These are phyloP conservation scores for Myathropa florea DNA, from an alignment of 2,888 invertebrate species.

Conservation along the genomic window DNA sequence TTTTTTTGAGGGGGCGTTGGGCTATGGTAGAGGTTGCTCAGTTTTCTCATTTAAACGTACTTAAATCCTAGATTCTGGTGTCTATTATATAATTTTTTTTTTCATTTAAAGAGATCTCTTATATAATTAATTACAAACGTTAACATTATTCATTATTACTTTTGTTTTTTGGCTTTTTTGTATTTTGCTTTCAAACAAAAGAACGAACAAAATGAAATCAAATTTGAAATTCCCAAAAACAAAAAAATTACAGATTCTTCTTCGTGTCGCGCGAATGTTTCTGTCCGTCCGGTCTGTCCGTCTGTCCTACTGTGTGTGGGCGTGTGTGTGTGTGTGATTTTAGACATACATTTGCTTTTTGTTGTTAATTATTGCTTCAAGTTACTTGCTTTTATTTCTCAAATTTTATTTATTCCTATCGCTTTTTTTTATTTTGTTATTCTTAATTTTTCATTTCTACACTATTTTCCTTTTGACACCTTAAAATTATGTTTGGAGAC, in stretches of 20 bases:
- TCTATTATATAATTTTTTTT: slow-evolving; percentile 11
- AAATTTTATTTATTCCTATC: slow-evolving; percentile 23
- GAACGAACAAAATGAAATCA: background rate
- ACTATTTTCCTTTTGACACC: background rate
- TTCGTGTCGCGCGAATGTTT: background rate
- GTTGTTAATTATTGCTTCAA: slow-evolving; percentile 43
- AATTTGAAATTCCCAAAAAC: background rate
- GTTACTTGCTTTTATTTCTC: slow-evolving; percentile 1
- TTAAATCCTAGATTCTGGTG: slow-evolving; percentile 7
- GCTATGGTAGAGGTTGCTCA: slow-evolving; percentile 64
- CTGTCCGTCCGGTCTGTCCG: slow-evolving; percentile 34
- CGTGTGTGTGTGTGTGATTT: too few relatives aligned
- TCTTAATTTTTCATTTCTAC: background rate
- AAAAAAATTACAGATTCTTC: slow-evolving; percentile 32
- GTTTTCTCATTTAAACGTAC: slow-evolving; percentile 42
- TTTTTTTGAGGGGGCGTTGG: slow-evolving; percentile 61
- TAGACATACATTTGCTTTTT: slow-evolving; percentile 16
- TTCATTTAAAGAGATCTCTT: slow-evolving; percentile 53
- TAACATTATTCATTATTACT: slow-evolving; percentile 47
- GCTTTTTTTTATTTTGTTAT: slow-evolving; percentile 3
- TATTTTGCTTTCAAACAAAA: slow-evolving; percentile 17
- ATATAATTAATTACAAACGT: slow-evolving; percentile 64
- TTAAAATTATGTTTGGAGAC: background rate
- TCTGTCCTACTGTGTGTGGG: slow-evolving; percentile 18
- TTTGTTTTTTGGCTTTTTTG: slow-evolving; percentile 19